A percentile compares a stretch with the other conserved stretches of the same genome.
Conservation (phyloP, 2,797 vertebrate genomes). For the Malacoraja senta region DNA sequence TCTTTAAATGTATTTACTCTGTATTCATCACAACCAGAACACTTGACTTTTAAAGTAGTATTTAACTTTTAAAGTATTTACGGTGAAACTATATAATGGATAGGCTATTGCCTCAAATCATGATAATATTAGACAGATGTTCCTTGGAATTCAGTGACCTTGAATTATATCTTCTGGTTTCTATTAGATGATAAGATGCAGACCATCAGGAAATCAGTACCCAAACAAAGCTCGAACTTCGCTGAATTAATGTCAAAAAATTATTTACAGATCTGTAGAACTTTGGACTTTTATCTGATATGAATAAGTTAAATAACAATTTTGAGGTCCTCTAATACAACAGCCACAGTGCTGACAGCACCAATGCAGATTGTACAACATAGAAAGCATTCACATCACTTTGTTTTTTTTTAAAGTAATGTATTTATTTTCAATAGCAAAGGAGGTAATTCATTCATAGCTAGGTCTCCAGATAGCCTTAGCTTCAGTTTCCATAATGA, state of each 20-base stretch:
- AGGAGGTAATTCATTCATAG: not conserved
- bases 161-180: slow-evolving; percentile 12
- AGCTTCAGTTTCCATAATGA: not conserved
- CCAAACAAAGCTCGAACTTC: not conserved
- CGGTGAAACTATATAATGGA: not conserved
- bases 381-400: not conserved
- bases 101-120: not conserved
- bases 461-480: not conserved
- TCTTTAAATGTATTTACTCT: not conserved
- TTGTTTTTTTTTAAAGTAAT: not conserved
- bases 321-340: not conserved
- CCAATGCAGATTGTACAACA: not conserved
- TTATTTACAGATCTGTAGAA: not conserved
- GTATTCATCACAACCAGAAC: not conserved
- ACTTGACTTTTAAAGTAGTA: not conserved
- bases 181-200: not conserved
- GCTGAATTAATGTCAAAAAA: not conserved
- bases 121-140: slow-evolving; percentile 7
- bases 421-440: not conserved
- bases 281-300: not conserved
- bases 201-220: not conserved
- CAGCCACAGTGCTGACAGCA: not conserved
- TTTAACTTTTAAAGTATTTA: not conserved
- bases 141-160: slow-evolving; percentile 18
- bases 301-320: not conserved